Evolutionary conservation across 2,797 vertebrate species (phyloP).

Genomic region (Carapus acus): DNA sequence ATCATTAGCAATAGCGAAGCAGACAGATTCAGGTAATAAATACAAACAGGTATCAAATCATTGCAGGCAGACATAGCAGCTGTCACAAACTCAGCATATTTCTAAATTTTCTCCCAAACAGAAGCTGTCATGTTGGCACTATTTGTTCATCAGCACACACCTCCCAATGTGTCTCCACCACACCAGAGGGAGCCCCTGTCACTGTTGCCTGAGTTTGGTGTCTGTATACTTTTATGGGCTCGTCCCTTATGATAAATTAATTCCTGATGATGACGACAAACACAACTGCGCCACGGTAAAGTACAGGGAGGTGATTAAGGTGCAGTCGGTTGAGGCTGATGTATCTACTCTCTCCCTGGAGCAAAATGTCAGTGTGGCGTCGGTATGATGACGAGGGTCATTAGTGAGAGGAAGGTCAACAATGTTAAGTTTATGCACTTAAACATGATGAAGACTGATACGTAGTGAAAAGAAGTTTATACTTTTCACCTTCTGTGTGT

Average conservation of each 20-base stretch:
- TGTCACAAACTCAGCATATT: too few relatives aligned
- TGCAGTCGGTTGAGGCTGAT: constrained; percentile 46
- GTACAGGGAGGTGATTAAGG: constrained; percentile 52
- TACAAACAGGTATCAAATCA: too few relatives aligned
- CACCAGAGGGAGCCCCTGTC: constrained; percentile 63
- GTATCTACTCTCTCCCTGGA: constrained; percentile 61
- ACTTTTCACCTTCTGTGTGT: background rate
- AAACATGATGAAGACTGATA: constrained; percentile 57
- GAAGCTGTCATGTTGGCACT: constrained; percentile 27
- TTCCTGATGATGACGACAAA: constrained; percentile 57
- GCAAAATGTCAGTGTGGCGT: constrained; percentile 48
- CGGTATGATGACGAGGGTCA: constrained; percentile 59
- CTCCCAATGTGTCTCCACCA: constrained; percentile 39
- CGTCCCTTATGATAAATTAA: constrained; percentile 55
- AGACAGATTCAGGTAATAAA: background rate
- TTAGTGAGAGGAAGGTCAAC: constrained; percentile 67
- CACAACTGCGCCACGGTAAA: constrained; percentile 61
- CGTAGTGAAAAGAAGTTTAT: constrained; percentile 20
- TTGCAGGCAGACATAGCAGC: too few relatives aligned
- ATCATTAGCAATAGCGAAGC: background rate
- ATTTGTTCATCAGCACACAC: constrained; percentile 22
- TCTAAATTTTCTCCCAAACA: constrained; percentile 19
- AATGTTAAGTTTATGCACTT: constrained; percentile 54
- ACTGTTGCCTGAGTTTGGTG: constrained; percentile 33
- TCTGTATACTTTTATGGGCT: constrained; percentile 39